Percentiles rank a stretch among this genome's conserved stretches.
These are phyloP conservation scores for Nymphalis io DNA, from an alignment of 1,140 invertebrate genomes.

Conservation along the genomic window DNA sequence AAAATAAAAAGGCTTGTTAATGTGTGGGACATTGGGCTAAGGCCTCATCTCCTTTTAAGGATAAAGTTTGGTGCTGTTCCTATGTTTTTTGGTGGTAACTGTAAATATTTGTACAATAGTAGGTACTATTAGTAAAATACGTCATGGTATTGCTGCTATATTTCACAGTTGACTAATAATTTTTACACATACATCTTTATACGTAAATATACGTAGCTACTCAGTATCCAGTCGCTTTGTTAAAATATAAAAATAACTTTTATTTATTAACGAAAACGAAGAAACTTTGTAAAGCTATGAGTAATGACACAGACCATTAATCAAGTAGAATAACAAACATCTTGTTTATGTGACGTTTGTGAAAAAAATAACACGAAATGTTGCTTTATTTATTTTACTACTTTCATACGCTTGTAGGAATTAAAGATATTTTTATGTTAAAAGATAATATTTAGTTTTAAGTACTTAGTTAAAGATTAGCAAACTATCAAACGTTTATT, in stretches of 20 bases:
- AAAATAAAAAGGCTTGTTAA: too few species aligned
- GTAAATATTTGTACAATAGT: too few species aligned
- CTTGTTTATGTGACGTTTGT: constrained; percentile 21
- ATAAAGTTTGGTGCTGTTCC: too few species aligned
- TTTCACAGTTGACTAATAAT: too few species aligned
- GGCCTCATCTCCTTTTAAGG: too few species aligned
- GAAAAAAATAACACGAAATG: constrained; percentile 24
- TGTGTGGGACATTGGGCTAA: too few species aligned
- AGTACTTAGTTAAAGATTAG: too few species aligned
- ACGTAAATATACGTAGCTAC: background rate
- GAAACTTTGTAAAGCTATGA: constrained; percentile 20
- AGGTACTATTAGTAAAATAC: too few species aligned
- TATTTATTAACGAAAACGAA: constrained; percentile 2
- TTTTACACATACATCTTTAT: background rate
- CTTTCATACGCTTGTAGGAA: background rate
- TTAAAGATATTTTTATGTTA: background rate
- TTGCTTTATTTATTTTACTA: constrained; percentile 12
- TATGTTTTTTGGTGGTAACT: too few species aligned
- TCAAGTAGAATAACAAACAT: constrained; percentile 30
- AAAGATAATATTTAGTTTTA: too few species aligned
- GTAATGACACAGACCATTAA: constrained; percentile 28
- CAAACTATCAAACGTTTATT: too few species aligned
- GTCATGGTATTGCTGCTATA: too few species aligned
- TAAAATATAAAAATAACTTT: constrained; percentile 15
- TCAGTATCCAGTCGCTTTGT: background rate